phyloP scores from a whole-genome alignment of 2,113 vertebrate genomes.

The Tenrec ecaudatus region DNA sequence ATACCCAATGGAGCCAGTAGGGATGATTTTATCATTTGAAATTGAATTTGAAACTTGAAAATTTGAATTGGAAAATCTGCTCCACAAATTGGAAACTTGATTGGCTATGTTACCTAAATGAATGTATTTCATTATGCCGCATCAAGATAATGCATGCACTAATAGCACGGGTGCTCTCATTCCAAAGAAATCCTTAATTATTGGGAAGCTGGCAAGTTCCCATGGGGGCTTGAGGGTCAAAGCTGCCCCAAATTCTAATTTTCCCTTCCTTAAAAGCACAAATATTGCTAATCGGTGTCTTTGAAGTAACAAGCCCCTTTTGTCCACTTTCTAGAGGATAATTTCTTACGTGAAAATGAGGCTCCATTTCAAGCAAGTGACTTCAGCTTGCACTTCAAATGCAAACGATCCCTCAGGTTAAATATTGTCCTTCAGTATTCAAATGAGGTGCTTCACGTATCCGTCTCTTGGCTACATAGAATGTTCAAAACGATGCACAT shows the following conservation, averaged over 20 bases:
- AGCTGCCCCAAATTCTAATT: conserved; percentile 5
- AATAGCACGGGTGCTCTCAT: background rate
- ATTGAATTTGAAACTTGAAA: background rate
- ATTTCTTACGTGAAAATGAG: background rate
- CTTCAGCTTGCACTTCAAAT: too few species aligned
- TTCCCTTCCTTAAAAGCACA: conserved; percentile 2
- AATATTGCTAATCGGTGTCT: background rate
- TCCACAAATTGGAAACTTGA: background rate
- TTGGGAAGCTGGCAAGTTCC: background rate
- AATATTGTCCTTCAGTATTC: too few species aligned
- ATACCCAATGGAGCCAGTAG: background rate
- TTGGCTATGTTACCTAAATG: background rate
- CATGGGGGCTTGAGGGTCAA: background rate
- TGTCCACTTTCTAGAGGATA: background rate
- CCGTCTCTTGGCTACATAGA: background rate
- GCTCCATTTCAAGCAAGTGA: too few species aligned
- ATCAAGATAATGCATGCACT: background rate
- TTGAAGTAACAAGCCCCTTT: background rate
- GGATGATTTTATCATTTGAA: background rate
- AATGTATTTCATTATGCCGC: background rate
- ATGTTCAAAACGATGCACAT: background rate
- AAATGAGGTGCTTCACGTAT: too few species aligned
- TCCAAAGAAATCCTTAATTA: background rate
- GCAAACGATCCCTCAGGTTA: too few species aligned
- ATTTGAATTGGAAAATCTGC: background rate